A percentile compares a stretch with the other conserved stretches of the same genome.
Evolutionary conservation across 2,888 invertebrate species (phyloP).

Genomic region (Sphaeridia pumilis): DNA sequence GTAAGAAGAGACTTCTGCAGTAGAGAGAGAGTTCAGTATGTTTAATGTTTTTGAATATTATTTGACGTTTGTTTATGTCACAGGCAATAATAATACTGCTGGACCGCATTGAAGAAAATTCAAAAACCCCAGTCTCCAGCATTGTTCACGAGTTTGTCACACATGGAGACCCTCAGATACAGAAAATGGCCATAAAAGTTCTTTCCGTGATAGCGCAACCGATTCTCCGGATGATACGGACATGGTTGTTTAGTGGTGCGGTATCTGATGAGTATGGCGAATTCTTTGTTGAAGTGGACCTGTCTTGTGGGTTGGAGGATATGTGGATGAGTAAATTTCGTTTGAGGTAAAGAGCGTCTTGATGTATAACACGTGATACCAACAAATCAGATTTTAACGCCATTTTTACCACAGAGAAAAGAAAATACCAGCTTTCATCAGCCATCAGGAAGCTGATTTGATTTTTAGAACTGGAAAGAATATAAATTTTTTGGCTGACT

Average conservation of each 20-base stretch:
- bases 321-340: slow-evolving; percentile 15
- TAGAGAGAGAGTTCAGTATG: too few species aligned
- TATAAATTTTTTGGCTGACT: slow-evolving; percentile 10
- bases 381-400: too few species aligned
- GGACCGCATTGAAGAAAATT: background rate
- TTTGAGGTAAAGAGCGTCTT: too few species aligned
- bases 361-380: too few species aligned
- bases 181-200: slow-evolving; percentile 10
- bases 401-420: slow-evolving; percentile 5
- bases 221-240: slow-evolving; percentile 10
- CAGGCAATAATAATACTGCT: background rate
- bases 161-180: slow-evolving; percentile 16
- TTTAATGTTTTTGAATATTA: too few species aligned
- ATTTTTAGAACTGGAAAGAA: slow-evolving; percentile 16
- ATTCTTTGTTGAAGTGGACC: slow-evolving; percentile 9
- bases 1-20: too few species aligned
- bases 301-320: slow-evolving; percentile 3
- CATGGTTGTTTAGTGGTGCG: slow-evolving; percentile 11
- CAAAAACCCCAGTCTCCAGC: slow-evolving; percentile 4
- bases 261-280: slow-evolving; percentile 12
- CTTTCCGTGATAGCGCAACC: slow-evolving; percentile 6
- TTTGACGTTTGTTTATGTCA: background rate
- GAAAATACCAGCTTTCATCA: slow-evolving; percentile 9
- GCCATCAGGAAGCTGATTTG: background rate
- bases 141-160: slow-evolving; percentile 11